Evolutionary conservation across 2,888 invertebrate genomes (phyloP).

Genomic region (Reticulitermes lucifugus): DNA sequence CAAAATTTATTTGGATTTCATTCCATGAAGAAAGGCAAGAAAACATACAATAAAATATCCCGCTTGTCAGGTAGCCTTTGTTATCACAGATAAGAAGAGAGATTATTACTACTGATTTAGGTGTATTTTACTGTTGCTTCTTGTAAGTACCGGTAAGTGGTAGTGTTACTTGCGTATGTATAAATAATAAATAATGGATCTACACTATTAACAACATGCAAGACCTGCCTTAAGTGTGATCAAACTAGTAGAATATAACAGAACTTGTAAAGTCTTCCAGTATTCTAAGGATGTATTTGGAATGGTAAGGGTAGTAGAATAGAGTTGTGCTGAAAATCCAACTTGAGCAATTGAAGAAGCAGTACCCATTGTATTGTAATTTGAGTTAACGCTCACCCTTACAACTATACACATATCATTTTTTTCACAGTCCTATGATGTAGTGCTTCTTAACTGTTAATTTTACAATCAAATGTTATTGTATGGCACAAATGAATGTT

Average conservation of each 20-base stretch:
- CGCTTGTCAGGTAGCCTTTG: neutral
- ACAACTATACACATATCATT: neutral
- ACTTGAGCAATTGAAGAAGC: conserved; percentile 5
- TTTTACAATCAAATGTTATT: neutral
- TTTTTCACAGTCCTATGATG: neutral
- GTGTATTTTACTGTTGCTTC: neutral
- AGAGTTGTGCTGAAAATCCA: neutral
- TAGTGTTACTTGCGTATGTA: neutral
- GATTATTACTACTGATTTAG: neutral
- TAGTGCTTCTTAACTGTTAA: neutral
- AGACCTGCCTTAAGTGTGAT: neutral
- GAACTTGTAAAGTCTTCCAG: neutral
- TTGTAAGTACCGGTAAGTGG: neutral
- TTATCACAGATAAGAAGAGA: neutral
- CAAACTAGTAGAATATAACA: neutral
- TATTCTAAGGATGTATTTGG: neutral
- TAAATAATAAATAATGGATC: neutral
- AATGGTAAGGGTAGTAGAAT: neutral
- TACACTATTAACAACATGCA: neutral
- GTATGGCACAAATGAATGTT: conserved; percentile 17
- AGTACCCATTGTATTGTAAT: neutral
- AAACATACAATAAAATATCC: neutral
- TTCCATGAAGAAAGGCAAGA: too few relatives aligned
- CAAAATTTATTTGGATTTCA: too few relatives aligned
- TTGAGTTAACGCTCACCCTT: neutral